Evolutionary conservation across 2,113 vertebrate species (phyloP), one percentile per base, ranked within the genome.

Genomic region (Gallinago media): DNA sequence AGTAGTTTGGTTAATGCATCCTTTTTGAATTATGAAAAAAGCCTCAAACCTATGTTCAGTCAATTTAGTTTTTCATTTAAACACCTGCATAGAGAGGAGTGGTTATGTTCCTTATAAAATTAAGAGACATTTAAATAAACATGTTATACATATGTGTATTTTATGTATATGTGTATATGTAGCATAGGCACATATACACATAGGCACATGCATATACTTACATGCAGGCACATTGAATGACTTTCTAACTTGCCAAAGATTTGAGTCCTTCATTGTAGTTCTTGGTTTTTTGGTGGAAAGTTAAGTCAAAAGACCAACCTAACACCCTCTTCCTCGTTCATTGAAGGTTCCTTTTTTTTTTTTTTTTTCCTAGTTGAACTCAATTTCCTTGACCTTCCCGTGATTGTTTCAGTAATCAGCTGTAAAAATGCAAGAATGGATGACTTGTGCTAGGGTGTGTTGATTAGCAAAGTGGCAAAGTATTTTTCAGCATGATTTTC

Each of bases 91-190:
- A 50, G 31, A 62, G 16, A 68, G 19, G 63, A 1, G 2, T 49
- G 9, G 3, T 78, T 80, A 29, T 4, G 4, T 82, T 80, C 6
- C 26, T 66, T 73, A 8, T 11, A 88, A 89, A 91, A 84, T 25
- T 13, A 75, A 46, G 8, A 47, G 1, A 34, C 19, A 23, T 62
- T 50, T 7, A 56, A 81, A 63, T 5, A 42, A 17, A 42, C 29
- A 9, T 71, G 9, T 12, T 68, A 40, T 32, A 25, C 0, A 0
- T 38, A 7, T 2, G 2, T 27, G 8, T 21, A 15, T 68, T 65
- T 83, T 40, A 32, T 15, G 15, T 17, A 22, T 11, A 10, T 3
- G 3, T 11, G 1, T 22, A 5, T 20, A 3, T 6, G 4, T 25
- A 55, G 8, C 25, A 62, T 3, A 66, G 31, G 9, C 11, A 42